Evolutionary conservation across 2,888 invertebrate species (phyloP).

Genomic region (Agapostemon virescens): DNA sequence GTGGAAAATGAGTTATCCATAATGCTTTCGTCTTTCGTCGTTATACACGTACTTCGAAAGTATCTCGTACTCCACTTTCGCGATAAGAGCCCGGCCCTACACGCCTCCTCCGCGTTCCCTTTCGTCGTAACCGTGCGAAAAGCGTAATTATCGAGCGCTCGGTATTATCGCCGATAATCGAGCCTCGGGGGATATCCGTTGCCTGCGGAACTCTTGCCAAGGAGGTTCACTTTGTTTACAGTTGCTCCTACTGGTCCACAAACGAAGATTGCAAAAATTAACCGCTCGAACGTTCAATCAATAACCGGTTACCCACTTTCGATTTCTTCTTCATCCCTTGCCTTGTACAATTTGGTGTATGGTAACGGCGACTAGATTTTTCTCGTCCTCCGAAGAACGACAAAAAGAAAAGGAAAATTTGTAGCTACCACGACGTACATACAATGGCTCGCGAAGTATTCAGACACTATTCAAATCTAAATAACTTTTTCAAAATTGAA

Average conservation of each 20-base stretch:
- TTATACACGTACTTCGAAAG: slow-evolving; percentile 19
- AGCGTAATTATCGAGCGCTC: slow-evolving; percentile 15
- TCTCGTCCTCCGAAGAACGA: too few species aligned
- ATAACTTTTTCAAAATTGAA: too few species aligned
- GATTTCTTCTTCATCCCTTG: too few species aligned
- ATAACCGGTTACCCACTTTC: background rate
- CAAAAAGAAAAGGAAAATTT: too few species aligned
- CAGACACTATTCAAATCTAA: too few species aligned
- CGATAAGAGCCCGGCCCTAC: slow-evolving; percentile 21
- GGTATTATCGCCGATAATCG: slow-evolving; percentile 12
- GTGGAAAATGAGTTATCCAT: slow-evolving; percentile 49
- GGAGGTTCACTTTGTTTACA: background rate
- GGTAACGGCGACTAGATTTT: too few species aligned
- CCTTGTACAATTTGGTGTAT: too few species aligned
- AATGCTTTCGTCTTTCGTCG: slow-evolving; percentile 42
- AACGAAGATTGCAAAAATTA: background rate
- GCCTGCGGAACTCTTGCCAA: background rate
- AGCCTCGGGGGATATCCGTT: too few species aligned
- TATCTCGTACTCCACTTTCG: slow-evolving; percentile 9
- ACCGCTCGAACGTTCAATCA: background rate
- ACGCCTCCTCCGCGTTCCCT: slow-evolving; percentile 20
- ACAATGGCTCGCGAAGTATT: too few species aligned
- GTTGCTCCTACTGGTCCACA: background rate
- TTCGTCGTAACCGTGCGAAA: slow-evolving; percentile 20
- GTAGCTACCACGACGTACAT: too few species aligned